Evolutionary conservation across 2,888 invertebrate species (phyloP).

Genomic region (Heliconius charithonia): DNA sequence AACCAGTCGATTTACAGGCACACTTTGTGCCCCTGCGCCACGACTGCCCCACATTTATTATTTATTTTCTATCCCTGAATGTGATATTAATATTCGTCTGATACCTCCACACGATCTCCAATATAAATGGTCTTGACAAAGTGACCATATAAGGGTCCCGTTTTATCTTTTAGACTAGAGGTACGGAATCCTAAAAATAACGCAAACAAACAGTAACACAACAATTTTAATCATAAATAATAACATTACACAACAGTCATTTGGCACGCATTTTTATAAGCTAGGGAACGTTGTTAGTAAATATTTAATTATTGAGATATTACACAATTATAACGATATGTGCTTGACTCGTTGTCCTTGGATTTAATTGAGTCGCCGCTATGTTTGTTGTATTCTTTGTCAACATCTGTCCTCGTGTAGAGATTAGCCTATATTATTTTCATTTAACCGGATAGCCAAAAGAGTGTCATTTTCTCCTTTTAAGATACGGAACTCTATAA

Average conservation of each 20-base stretch:
- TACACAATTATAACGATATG: slow-evolving; percentile 1
- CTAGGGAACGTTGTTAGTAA: background rate
- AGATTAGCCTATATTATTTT: background rate
- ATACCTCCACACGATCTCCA: no score
- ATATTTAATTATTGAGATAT: background rate
- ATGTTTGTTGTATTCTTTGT: background rate
- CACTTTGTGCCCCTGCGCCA: no score
- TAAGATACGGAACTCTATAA: no score
- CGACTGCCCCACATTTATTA: no score
- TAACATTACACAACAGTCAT: background rate
- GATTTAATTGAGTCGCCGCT: slow-evolving; percentile 3
- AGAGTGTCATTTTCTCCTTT: no score
- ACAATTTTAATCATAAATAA: background rate
- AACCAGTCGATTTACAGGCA: no score
- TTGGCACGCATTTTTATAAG: slow-evolving; percentile 1
- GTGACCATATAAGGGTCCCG: no score
- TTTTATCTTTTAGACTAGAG: no score
- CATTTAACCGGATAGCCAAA: background rate
- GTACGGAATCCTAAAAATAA: background rate
- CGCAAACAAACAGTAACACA: background rate
- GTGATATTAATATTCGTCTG: no score
- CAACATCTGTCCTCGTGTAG: background rate
- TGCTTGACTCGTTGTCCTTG: slow-evolving; percentile 4
- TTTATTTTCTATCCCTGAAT: no score
- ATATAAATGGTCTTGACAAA: no score